Conservation (phyloP, 2,113 vertebrate species). For the Bujurquina vittata region DNA sequence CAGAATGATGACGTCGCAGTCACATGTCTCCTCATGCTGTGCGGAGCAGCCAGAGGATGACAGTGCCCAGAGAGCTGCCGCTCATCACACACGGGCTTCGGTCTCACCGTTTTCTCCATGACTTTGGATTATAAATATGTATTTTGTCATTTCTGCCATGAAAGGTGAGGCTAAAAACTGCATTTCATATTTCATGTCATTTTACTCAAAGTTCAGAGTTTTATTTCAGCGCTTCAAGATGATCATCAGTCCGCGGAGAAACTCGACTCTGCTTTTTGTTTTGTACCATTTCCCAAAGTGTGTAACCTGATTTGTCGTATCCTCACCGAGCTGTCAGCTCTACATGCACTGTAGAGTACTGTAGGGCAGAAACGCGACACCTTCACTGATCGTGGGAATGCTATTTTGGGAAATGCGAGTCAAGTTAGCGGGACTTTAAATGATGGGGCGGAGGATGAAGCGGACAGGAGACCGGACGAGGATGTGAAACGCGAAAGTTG, state of each 20-base stretch:
- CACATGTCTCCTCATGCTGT: slow-evolving; percentile 87
- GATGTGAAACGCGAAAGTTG: not conserved
- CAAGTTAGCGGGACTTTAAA: slow-evolving; percentile 10
- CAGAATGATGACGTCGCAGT: slow-evolving; percentile 73
- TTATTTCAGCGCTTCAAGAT: not conserved
- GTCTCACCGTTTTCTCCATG: slow-evolving; percentile 8
- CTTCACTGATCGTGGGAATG: not conserved
- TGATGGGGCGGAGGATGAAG: not conserved
- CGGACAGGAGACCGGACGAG: not conserved
- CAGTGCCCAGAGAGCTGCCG: slow-evolving; percentile 39
- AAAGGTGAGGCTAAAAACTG: slow-evolving; percentile 82
- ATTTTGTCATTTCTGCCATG: slow-evolving; percentile 91
- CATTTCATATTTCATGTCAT: not conserved
- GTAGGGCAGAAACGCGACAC: not conserved
- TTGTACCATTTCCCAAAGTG: not conserved
- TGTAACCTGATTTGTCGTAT: not conserved
- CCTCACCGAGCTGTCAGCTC: not conserved
- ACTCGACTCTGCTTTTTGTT: slow-evolving; percentile 1
- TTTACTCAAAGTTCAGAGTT: not conserved
- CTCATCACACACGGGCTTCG: not conserved
- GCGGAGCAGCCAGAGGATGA: slow-evolving; percentile 69
- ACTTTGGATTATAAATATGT: slow-evolving; percentile 82
- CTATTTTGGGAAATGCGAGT: slow-evolving; percentile 4
- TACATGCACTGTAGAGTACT: not conserved
- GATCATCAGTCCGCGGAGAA: not conserved